These are phyloP conservation scores for Tenthredo scrophulariae DNA, from an alignment of 2,888 invertebrate genomes.

Conservation along the genomic window DNA sequence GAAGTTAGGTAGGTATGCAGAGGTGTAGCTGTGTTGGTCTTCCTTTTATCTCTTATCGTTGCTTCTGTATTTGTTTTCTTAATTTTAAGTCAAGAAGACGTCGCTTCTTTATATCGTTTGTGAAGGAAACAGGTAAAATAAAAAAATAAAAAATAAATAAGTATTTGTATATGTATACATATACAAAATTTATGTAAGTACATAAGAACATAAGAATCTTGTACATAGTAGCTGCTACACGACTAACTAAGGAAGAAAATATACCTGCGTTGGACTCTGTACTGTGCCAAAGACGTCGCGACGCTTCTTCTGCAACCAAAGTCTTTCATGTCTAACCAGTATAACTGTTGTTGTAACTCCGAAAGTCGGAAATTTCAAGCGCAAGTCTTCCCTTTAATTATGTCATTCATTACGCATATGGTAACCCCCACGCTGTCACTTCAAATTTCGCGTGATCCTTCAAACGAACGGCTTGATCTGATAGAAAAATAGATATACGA, in stretches of 20 bases:
- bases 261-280: background rate
- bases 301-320: conserved; percentile 1
- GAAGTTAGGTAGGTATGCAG: background rate
- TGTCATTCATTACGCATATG: background rate
- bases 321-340: conserved; percentile 31
- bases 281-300: background rate
- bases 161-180: conserved; percentile 40
- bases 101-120: conserved; percentile 18
- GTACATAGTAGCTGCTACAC: background rate
- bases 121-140: conserved; percentile 11
- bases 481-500: background rate
- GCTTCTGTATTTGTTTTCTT: conserved; percentile 68
- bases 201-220: conserved; percentile 12
- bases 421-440: background rate
- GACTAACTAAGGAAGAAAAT: background rate
- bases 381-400: background rate
- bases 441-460: background rate
- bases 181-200: conserved; percentile 53
- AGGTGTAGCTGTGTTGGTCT: conserved; percentile 41
- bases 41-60: conserved; percentile 74
- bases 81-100: conserved; percentile 59
- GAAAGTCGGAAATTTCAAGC: background rate
- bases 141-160: conserved; percentile 29
- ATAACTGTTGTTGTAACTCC: background rate
- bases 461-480: background rate